phyloP scores from a whole-genome alignment of 2,888 invertebrate species.

The Sycophila texana region DNA sequence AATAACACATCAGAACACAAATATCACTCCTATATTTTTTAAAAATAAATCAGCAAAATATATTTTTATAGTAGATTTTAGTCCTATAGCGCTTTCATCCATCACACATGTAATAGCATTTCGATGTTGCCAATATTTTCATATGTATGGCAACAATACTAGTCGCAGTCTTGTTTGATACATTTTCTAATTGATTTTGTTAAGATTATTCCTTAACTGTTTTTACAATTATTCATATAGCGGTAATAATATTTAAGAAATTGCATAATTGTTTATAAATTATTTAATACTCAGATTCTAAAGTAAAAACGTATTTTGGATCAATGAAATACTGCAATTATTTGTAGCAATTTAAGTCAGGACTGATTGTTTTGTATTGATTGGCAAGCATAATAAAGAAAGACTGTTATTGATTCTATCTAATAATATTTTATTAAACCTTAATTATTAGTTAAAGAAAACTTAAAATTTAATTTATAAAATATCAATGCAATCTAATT shows the following conservation, averaged over 20 bases:
- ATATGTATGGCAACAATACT: conserved; percentile 46
- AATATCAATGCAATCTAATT: conserved; percentile 14
- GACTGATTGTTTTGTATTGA: conserved; percentile 52
- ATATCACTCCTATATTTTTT: conserved; percentile 48
- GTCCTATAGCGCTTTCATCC: conserved; percentile 40
- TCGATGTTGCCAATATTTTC: conserved; percentile 39
- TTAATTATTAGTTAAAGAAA: conserved; percentile 12
- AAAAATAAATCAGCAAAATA: conserved; percentile 46
- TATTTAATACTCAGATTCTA: conserved; percentile 33
- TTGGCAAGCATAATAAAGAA: conserved; percentile 51
- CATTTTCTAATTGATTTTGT: conserved; percentile 28
- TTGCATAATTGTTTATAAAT: conserved; percentile 34
- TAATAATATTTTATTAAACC: conserved; percentile 20
- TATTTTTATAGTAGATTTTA: conserved; percentile 56
- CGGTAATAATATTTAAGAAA: conserved; percentile 42
- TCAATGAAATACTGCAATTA: conserved; percentile 30
- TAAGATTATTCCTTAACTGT: conserved; percentile 38
- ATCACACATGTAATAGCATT: conserved; percentile 47
- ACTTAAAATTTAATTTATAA: conserved; percentile 19
- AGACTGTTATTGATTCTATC: conserved; percentile 52
- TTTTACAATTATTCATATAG: conserved; percentile 14
- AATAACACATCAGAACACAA: conserved; percentile 34
- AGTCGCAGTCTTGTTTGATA: conserved; percentile 53
- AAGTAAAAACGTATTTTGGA: conserved; percentile 15
- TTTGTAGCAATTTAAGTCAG: conserved; percentile 25